Evolutionary conservation across 2,797 vertebrate species (phyloP).

Genomic region (Phaenicophaeus curvirostris): DNA sequence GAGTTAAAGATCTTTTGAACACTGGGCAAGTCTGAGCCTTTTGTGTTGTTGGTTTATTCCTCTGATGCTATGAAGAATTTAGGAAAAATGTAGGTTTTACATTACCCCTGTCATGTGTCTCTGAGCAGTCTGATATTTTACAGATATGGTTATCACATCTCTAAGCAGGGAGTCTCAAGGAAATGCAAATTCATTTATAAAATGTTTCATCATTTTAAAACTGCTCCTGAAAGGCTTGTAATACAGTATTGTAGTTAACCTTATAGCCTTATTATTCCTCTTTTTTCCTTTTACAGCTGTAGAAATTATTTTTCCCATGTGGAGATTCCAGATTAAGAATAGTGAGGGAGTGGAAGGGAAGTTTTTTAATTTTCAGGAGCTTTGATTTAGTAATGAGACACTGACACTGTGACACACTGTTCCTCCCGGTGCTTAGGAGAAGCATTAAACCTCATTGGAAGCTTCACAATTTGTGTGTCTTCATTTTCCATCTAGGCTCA

Average conservation of each 20-base stretch:
- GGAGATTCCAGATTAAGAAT: not conserved
- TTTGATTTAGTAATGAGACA: not conserved
- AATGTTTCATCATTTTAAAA: not conserved
- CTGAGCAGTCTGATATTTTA: not conserved
- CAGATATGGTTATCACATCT: not conserved
- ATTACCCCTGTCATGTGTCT: not conserved
- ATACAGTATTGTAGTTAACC: not conserved
- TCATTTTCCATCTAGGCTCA: not conserved
- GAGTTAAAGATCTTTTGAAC: not conserved
- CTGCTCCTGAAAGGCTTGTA: not conserved
- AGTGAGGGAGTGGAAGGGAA: not conserved
- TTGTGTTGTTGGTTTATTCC: not conserved
- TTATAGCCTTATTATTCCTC: not conserved
- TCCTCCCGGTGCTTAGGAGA: not conserved
- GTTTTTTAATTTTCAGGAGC: not conserved
- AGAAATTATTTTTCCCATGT: not conserved
- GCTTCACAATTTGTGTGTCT: rapidly evolving
- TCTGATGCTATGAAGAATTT: not conserved
- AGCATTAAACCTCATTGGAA: not conserved
- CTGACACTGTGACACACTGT: not conserved
- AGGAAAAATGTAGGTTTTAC: not conserved
- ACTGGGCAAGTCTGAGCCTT: not conserved
- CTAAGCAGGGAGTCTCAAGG: not conserved
- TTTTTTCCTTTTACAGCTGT: not conserved
- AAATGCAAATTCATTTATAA: slow-evolving; percentile 4